Evolutionary conservation across 2,113 vertebrate species (phyloP).

Genomic region (Porphyrio hochstetteri): DNA sequence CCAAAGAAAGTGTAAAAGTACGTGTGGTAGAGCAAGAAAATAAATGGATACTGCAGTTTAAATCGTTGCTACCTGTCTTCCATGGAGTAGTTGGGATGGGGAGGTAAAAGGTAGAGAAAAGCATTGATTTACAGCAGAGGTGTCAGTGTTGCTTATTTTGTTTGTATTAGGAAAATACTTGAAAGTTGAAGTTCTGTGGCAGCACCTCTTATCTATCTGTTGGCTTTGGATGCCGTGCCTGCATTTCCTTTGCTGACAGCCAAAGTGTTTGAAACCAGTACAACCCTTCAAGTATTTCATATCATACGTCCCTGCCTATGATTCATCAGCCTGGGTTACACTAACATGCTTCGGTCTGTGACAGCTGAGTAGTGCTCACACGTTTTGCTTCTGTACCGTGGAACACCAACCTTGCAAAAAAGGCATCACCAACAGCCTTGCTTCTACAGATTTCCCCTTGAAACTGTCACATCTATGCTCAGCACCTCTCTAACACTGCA

Average conservation of each 20-base stretch:
- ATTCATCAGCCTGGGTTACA: not conserved
- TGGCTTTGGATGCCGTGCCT: not conserved
- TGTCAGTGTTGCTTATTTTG: not conserved
- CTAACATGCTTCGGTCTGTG: not conserved
- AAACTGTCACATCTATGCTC: not conserved
- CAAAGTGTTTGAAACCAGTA: not conserved
- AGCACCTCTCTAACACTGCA: not conserved
- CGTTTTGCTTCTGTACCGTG: not conserved
- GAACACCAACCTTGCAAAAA: not conserved
- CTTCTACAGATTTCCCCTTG: not conserved
- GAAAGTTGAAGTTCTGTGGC: not conserved
- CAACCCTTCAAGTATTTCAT: not conserved
- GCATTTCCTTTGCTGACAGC: not conserved
- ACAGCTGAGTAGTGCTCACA: not conserved
- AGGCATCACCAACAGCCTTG: not conserved
- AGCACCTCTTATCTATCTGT: not conserved
- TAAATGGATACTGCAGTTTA: not conserved
- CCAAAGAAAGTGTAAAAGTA: not conserved
- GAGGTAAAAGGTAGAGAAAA: not conserved
- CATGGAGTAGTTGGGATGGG: not conserved
- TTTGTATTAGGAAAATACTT: not conserved
- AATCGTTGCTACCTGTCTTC: not conserved
- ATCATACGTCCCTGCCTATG: fast-evolving
- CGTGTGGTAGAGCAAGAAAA: fast-evolving
- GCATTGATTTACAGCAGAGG: not conserved